These are phyloP conservation scores for Brachyhypopomus occidentalis DNA, from an alignment of 2,113 vertebrate genomes.

Conservation along the genomic window DNA sequence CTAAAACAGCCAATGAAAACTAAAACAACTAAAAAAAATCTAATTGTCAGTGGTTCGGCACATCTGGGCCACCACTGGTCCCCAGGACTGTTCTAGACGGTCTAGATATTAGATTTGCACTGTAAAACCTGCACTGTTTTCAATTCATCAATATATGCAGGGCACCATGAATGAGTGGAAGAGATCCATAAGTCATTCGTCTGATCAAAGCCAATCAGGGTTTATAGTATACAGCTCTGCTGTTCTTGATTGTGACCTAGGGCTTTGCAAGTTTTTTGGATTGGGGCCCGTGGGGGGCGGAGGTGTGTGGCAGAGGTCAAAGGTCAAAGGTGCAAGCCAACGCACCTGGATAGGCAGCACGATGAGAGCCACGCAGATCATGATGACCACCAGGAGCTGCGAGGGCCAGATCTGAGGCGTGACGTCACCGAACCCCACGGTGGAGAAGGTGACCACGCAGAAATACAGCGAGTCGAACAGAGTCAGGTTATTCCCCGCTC, in stretches of 20 bases:
- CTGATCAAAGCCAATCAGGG: neutral
- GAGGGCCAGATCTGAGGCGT: slow-evolving; percentile 84
- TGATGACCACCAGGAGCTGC: slow-evolving; percentile 83
- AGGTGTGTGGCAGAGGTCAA: neutral
- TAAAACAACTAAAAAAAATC: too few species aligned
- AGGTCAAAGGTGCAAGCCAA: neutral
- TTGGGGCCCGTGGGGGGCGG: neutral
- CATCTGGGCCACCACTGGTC: neutral
- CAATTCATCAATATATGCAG: neutral
- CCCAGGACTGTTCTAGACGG: neutral
- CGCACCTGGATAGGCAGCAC: slow-evolving; percentile 82
- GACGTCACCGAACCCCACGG: slow-evolving; percentile 81
- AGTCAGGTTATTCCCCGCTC: slow-evolving; percentile 80
- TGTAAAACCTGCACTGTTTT: neutral
- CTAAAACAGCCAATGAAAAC: too few species aligned
- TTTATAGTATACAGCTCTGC: neutral
- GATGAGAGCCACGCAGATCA: slow-evolving; percentile 84
- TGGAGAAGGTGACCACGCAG: slow-evolving; percentile 84
- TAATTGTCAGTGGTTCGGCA: too few species aligned
- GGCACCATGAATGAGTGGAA: neutral
- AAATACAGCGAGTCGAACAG: slow-evolving; percentile 84
- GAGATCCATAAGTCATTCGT: neutral
- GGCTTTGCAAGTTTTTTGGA: neutral
- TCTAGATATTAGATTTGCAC: neutral
- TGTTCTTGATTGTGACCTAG: neutral